Evolutionary conservation across 2,113 vertebrate genomes (phyloP).

Genomic region (Callipepla californica): DNA sequence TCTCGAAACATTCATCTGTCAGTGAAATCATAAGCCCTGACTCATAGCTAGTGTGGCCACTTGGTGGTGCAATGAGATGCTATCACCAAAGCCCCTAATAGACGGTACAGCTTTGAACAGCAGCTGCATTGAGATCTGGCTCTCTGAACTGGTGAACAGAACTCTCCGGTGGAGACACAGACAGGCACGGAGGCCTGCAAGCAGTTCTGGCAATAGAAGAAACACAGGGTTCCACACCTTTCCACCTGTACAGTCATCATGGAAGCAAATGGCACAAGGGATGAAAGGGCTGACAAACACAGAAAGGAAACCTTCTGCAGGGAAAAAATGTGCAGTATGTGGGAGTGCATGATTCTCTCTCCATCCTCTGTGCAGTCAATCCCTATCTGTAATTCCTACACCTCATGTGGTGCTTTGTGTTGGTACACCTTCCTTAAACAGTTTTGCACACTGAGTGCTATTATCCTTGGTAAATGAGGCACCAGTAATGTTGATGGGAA

Average conservation of each 20-base stretch:
- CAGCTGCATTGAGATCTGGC: neutral
- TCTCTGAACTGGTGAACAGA: neutral
- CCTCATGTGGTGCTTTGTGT: neutral
- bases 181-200: neutral
- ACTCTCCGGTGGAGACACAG: no score
- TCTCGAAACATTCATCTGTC: neutral
- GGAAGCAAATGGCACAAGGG: neutral
- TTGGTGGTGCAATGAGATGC: constrained; percentile 43
- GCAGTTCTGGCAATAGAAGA: constrained; percentile 28
- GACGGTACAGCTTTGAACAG: neutral
- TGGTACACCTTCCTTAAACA: neutral
- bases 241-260: neutral
- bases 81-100: neutral
- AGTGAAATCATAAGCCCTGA: neutral
- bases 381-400: neutral
- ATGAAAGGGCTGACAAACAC: constrained; percentile 20
- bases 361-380: neutral
- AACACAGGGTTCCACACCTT: neutral
- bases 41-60: neutral
- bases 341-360: neutral
- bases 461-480: neutral
- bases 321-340: neutral
- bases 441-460: neutral
- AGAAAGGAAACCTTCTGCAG: neutral
- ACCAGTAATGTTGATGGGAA: neutral